Evolutionary conservation across 2,797 vertebrate genomes (phyloP).

Genomic region (Brachyrhaphis roseni): DNA sequence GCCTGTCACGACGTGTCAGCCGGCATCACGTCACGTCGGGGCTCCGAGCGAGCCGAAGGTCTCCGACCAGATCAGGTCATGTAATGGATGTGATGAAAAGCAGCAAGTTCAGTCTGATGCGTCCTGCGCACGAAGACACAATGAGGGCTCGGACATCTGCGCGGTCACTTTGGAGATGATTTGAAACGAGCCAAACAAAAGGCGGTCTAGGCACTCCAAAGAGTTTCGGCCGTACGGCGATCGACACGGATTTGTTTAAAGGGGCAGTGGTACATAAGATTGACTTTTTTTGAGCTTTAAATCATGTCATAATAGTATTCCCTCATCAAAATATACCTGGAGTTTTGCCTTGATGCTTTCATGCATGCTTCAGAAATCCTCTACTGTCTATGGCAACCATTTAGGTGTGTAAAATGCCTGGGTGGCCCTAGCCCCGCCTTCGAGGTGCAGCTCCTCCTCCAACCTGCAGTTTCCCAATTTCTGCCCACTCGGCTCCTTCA

Average conservation of each 20-base stretch:
- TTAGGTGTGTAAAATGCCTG: no score
- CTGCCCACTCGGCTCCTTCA: no score
- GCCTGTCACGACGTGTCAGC: constrained; percentile 69
- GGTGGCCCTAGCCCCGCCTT: no score
- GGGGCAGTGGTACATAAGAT: no score
- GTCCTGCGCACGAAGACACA: constrained; percentile 48
- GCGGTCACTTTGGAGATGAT: constrained; percentile 5
- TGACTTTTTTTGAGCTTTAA: no score
- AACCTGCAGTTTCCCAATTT: no score
- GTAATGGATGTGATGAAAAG: constrained; percentile 62
- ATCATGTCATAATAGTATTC: no score
- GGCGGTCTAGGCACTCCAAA: not conserved
- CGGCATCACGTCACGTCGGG: constrained; percentile 72
- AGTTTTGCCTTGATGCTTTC: no score
- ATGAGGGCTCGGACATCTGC: constrained; percentile 29
- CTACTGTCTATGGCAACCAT: no score
- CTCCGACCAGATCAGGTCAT: constrained; percentile 74
- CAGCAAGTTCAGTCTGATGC: constrained; percentile 52
- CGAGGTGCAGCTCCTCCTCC: no score
- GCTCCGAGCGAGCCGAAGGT: constrained; percentile 67
- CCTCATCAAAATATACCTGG: no score
- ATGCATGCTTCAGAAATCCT: no score
- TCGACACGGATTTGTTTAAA: not conserved
- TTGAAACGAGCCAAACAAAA: not conserved
- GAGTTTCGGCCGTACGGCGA: not conserved